Evolutionary conservation across 2,888 invertebrate genomes (phyloP).

Genomic region (Platycnemis pennipes): DNA sequence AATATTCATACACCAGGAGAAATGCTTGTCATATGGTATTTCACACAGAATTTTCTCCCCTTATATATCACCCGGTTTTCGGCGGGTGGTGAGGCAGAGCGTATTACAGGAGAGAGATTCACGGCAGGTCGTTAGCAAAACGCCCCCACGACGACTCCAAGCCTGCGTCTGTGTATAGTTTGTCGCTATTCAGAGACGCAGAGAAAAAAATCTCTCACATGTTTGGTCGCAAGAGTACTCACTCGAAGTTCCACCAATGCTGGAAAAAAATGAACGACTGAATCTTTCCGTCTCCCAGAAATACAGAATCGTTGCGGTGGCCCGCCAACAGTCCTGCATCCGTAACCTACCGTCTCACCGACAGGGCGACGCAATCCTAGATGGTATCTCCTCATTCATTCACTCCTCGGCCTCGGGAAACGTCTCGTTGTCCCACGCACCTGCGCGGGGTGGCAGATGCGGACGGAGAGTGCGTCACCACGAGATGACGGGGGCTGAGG

Average conservation of each 20-base stretch:
- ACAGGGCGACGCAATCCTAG: no score
- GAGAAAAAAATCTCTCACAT: background rate
- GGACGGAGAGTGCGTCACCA: background rate
- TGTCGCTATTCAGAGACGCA: background rate
- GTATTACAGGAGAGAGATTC: background rate
- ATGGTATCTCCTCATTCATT: no score
- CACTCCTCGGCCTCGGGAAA: no score
- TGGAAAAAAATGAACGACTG: background rate
- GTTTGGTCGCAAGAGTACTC: background rate
- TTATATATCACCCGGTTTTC: no score
- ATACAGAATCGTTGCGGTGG: background rate
- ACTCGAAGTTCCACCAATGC: background rate
- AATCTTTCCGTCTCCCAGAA: background rate
- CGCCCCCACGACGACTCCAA: background rate
- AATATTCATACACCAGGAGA: no score
- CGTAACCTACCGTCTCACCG: no score
- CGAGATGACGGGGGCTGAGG: background rate
- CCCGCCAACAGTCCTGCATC: no score
- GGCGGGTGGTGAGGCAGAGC: background rate
- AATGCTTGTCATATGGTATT: no score
- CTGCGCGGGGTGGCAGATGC: background rate
- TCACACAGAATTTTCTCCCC: no score
- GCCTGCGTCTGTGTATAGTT: background rate
- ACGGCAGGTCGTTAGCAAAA: background rate
- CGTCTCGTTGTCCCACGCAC: background rate